Evolutionary conservation across 2,113 vertebrate genomes (phyloP).

Genomic region (Recurvirostra avosetta): DNA sequence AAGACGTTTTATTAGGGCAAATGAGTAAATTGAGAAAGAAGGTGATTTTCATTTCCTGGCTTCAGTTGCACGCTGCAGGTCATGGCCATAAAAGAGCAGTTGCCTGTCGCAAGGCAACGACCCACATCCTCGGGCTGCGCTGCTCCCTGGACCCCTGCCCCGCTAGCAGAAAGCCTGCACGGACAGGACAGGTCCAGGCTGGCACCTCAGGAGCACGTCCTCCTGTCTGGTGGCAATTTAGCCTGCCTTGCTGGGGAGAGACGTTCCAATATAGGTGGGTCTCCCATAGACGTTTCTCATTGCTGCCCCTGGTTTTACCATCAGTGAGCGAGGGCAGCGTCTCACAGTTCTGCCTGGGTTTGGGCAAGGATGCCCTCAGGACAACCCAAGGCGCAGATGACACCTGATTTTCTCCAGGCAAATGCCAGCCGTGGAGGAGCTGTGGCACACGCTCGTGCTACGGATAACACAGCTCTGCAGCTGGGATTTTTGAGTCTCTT

Average conservation of each 20-base stretch:
- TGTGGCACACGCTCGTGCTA: background rate
- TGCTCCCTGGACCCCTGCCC: background rate
- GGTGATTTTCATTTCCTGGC: conserved; percentile 20
- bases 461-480: background rate
- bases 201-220: background rate
- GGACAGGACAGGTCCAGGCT: background rate
- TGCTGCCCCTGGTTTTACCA: background rate
- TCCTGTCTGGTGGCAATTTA: background rate
- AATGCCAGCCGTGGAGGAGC: background rate
- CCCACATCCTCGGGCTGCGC: fast-evolving
- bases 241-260: background rate
- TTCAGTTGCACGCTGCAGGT: background rate
- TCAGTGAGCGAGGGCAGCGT: fast-evolving
- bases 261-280: background rate
- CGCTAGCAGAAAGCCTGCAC: fast-evolving
- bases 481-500: background rate
- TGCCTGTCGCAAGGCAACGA: background rate
- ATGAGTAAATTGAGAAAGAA: background rate
- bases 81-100: background rate
- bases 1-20: background rate
- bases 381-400: background rate
- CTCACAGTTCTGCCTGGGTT: background rate
- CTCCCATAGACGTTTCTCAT: fast-evolving
- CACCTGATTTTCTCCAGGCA: background rate
- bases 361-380: background rate